These are phyloP conservation scores for Synanthedon tipuliformis DNA, from an alignment of 2,888 invertebrate species.

Conservation along the genomic window DNA sequence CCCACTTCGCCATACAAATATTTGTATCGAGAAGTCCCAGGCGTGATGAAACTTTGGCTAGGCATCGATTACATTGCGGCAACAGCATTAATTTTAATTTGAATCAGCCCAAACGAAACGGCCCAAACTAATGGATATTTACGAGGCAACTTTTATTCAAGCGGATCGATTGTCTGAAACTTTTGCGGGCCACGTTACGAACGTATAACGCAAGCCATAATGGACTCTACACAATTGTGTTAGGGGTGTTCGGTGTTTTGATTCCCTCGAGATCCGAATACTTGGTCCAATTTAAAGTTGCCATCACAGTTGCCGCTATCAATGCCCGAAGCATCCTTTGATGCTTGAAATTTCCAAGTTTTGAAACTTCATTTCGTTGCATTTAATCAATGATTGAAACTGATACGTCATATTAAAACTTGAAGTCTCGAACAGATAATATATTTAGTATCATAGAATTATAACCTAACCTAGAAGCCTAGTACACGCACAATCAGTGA, in stretches of 20 bases:
- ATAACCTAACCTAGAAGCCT: too few relatives aligned
- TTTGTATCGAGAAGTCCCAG: too few relatives aligned
- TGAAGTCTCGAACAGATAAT: too few relatives aligned
- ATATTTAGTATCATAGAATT: too few relatives aligned
- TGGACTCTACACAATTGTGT: not conserved
- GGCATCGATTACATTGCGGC: not conserved
- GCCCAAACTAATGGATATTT: constrained; percentile 6
- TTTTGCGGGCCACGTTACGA: not conserved
- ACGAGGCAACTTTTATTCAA: not conserved
- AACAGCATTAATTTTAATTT: constrained; percentile 8
- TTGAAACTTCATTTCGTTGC: not conserved
- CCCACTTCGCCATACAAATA: too few relatives aligned
- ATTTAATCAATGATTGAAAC: not conserved
- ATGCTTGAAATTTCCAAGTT: not conserved
- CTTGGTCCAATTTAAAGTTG: not conserved
- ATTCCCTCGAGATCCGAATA: not conserved
- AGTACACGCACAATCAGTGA: too few relatives aligned
- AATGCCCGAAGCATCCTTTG: not conserved
- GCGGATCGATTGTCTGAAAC: not conserved
- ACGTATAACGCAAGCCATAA: not conserved
- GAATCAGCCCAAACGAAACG: not conserved
- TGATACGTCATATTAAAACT: too few relatives aligned
- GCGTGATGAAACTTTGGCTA: not conserved
- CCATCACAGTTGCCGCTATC: not conserved
- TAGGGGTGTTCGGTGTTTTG: not conserved